A percentile compares a stretch with the other conserved stretches of the same genome.
These are phyloP conservation scores for Cephus rjabovi DNA, from an alignment of 2,888 invertebrate genomes.

Conservation along the genomic window DNA sequence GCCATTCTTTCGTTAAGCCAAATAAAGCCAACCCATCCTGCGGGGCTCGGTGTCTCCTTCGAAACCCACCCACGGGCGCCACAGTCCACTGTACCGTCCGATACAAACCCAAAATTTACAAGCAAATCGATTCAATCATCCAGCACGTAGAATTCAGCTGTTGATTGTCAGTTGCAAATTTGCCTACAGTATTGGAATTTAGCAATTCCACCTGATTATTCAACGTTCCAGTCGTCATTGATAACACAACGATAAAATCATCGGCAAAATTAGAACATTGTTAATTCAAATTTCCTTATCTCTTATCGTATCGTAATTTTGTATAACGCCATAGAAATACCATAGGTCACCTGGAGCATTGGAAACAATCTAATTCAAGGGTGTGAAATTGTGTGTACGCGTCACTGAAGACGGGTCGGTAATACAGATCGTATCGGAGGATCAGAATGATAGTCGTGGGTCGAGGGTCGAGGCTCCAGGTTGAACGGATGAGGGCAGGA, in stretches of 20 bases:
- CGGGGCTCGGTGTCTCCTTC: not conserved
- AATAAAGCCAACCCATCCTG: slow-evolving; percentile 12
- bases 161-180: not conserved
- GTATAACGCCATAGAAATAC: not conserved
- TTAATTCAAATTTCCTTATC: not conserved
- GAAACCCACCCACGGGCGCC: not conserved
- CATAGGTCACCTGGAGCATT: not conserved
- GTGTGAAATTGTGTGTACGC: not conserved
- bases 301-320: not conserved
- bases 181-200: not conserved
- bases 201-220: not conserved
- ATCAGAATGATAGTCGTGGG: not conserved
- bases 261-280: not conserved
- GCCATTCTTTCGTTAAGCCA: slow-evolving; percentile 8
- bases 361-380: not conserved
- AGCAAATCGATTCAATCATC: not conserved
- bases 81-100: not conserved
- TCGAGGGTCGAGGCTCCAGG: not conserved
- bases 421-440: not conserved
- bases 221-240: not conserved
- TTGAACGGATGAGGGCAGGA: not conserved
- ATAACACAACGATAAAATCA: no score
- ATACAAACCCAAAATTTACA: not conserved
- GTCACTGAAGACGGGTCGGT: not conserved
- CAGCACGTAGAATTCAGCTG: not conserved